A percentile compares a stretch with the other conserved stretches of the same genome.
These are phyloP conservation scores for Sinhomidia bicolor DNA, from an alignment of 2,888 invertebrate genomes.

Conservation along the genomic window DNA sequence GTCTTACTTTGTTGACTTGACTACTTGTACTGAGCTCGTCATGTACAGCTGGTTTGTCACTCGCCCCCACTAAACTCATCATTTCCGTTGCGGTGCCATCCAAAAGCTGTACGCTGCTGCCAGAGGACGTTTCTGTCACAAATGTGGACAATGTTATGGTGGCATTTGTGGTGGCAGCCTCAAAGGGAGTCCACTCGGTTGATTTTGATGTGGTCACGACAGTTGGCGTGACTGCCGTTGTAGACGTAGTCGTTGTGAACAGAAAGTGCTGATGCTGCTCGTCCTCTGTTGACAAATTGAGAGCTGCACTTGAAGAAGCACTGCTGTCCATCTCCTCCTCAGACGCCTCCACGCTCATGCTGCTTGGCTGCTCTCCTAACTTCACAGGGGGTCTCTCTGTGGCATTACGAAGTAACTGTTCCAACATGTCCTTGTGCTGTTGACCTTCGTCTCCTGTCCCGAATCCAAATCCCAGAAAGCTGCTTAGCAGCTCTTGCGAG, in stretches of 20 bases:
- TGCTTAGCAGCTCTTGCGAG: conserved; percentile 26
- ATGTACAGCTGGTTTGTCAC: too few species aligned
- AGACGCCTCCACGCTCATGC: background rate
- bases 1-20: too few species aligned
- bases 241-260: background rate
- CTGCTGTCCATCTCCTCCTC: background rate
- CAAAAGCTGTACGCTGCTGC: too few species aligned
- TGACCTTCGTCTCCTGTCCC: background rate
- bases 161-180: conserved; percentile 51
- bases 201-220: background rate
- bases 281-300: background rate
- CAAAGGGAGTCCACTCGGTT: conserved; percentile 40
- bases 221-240: background rate
- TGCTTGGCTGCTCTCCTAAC: too few species aligned
- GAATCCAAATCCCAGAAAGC: conserved; percentile 23
- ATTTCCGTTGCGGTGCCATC: too few species aligned
- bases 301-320: too few species aligned
- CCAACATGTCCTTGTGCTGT: conserved; percentile 29
- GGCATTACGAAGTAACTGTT: background rate
- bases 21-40: too few species aligned
- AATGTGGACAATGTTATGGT: conserved; percentile 22
- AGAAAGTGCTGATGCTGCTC: background rate
- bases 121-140: too few species aligned
- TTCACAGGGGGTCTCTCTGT: background rate
- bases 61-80: too few species aligned